Base-by-base conservation (phyloP, 2,797 vertebrate species). In the Mormyrops attenuatus region DNA sequence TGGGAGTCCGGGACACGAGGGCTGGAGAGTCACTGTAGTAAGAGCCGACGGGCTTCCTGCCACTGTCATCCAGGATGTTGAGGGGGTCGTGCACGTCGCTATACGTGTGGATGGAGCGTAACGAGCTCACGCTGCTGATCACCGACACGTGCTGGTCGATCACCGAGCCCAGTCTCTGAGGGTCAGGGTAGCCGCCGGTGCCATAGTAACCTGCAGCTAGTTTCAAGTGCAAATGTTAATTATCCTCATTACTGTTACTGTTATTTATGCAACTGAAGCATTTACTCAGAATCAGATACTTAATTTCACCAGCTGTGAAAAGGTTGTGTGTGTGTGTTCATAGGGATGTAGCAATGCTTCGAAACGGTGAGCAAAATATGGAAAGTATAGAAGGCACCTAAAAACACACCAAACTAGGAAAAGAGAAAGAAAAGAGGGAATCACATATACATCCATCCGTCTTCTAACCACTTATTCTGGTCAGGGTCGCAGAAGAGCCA, bases 81-180 rank as follows among this genome's bases (percentile, higher is more conserved):
- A 99, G 96, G 2, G 98, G 98, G 80, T 99, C 98, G 0, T 99
- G 98, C 80, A 98, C 96, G 6, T 99, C 98, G 6, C 90, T 95
- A 91, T 97, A 99, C 0, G 95, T 90, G 0, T 97, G 93, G 88
- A 97, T 90, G 0, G 96, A 95, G 0, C 97, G 97, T 89, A 97
- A 93, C 82, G 96, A 97, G 94, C 97, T 96, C 57, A 98, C 96
- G 0, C 97, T 99, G 95, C 98, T 99, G 96, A 99, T 99, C 90
- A 99, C 98, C 0, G 98, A 99, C 91, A 99, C 98, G 0, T 99
- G 98, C 89, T 99, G 98, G 92, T 99, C 98, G n/a, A 98, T 97
- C 95, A 98, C 95, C 0, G 98, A 95, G 9, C 97, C 95, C 92
- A 98, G 95, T 88, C 98, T 96, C 89, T 97, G 97, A 91, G 95